Percentiles rank a stretch among this genome's conserved stretches.
Evolutionary conservation across 2,888 invertebrate genomes (phyloP).

Genomic region (Tetragnatha montana): DNA sequence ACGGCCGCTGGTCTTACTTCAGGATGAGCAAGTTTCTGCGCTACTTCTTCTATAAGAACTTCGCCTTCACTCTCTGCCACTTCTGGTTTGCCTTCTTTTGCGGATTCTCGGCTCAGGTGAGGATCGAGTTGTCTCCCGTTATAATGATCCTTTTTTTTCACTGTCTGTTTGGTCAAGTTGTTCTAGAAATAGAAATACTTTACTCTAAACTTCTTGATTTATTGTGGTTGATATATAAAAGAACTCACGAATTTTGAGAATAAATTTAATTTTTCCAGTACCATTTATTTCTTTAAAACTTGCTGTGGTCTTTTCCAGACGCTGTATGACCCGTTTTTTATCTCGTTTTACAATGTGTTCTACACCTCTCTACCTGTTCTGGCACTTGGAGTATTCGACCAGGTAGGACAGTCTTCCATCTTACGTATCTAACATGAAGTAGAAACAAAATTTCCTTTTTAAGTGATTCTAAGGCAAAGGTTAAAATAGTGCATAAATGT

Average conservation of each 20-base stretch:
- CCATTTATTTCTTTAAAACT: neutral
- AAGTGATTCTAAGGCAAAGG: too few relatives aligned
- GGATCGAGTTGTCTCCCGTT: neutral
- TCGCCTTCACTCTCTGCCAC: constrained; percentile 99
- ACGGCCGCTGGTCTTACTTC: constrained; percentile 97
- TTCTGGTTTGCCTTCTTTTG: constrained; percentile 99
- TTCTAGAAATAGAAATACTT: too few relatives aligned
- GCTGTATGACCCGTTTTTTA: constrained; percentile 99
- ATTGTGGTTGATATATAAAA: neutral
- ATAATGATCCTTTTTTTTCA: too few relatives aligned
- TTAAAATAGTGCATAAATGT: too few relatives aligned
- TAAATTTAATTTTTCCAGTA: neutral
- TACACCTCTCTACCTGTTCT: constrained; percentile 98
- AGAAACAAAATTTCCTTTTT: too few relatives aligned
- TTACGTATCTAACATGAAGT: too few relatives aligned
- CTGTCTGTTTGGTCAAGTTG: too few relatives aligned
- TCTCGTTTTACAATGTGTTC: constrained; percentile 98
- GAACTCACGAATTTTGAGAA: neutral
- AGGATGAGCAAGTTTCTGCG: constrained; percentile 79
- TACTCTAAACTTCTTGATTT: neutral
- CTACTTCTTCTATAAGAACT: constrained; percentile 99
- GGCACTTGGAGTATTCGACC: constrained; percentile 97
- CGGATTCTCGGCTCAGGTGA: constrained; percentile 99
- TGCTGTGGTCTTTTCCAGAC: constrained; percentile 82
- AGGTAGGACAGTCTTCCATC: constrained; percentile 74